Percentiles rank a stretch among this genome's conserved stretches.
Conservation (phyloP, 1,140 invertebrate genomes). For the Psix sp. region DNA sequence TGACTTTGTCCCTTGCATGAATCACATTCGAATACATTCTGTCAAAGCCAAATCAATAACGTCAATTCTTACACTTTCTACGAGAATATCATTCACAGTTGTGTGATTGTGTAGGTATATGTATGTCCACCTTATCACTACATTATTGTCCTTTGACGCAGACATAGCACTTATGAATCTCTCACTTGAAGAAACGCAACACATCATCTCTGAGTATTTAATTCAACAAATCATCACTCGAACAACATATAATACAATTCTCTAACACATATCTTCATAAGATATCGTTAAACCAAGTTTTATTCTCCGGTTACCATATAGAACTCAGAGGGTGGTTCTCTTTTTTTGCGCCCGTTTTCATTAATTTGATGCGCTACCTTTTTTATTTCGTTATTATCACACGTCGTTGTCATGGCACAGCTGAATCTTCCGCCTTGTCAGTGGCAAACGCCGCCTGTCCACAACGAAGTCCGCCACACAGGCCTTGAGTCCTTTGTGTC, state of each 20-base stretch:
- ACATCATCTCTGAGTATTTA: conserved; percentile 35
- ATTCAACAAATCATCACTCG: conserved; percentile 28
- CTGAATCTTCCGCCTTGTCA: conserved; percentile 73
- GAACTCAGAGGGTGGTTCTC: neutral
- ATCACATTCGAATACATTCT: no score
- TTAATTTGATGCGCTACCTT: conserved; percentile 4
- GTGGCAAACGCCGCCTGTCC: conserved; percentile 76
- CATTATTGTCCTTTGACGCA: conserved; percentile 78
- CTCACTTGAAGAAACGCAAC: conserved; percentile 37
- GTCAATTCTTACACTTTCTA: no score
- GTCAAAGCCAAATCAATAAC: no score
- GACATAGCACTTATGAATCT: conserved; percentile 73
- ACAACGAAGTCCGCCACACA: conserved; percentile 80
- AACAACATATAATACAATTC: conserved; percentile 38
- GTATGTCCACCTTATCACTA: conserved; percentile 73
- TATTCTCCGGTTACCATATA: no score
- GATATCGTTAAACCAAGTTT: no score
- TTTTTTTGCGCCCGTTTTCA: neutral
- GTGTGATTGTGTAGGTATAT: conserved; percentile 22
- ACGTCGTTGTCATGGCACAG: conserved; percentile 77
- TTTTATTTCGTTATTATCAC: conserved; percentile 67
- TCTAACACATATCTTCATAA: no score
- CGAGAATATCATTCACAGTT: no score
- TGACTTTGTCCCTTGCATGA: no score
- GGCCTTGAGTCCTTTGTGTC: conserved; percentile 80